phyloP scores from a whole-genome alignment of 2,888 invertebrate genomes.

The Hemithea aestivaria region DNA sequence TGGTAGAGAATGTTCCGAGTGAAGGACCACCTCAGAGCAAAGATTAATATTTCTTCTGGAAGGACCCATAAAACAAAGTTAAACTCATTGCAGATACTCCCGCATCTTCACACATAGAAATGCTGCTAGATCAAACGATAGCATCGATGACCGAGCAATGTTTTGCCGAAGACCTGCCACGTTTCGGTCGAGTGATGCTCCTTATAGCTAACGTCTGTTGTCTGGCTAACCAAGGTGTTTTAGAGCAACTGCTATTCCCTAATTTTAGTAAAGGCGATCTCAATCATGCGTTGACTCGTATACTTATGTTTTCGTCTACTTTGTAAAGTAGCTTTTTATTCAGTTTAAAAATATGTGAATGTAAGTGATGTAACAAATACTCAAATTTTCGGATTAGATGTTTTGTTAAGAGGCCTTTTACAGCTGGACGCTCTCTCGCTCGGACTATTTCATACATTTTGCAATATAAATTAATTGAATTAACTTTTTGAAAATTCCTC shows the following conservation, averaged over 20 bases:
- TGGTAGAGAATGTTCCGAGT: too few species aligned
- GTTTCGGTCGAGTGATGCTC: constrained; percentile 87
- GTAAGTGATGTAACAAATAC: too few species aligned
- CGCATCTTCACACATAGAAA: constrained; percentile 71
- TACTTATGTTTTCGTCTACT: constrained; percentile 47
- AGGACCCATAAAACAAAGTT: constrained; percentile 1
- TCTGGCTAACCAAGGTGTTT: constrained; percentile 44
- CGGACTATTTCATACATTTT: too few species aligned
- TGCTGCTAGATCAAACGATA: constrained; percentile 90
- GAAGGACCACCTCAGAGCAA: background rate
- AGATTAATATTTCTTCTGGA: background rate
- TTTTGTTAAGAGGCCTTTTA: too few species aligned
- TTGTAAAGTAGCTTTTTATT: constrained; percentile 5
- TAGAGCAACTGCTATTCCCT: constrained; percentile 87
- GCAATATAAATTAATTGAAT: too few species aligned
- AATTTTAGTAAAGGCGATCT: constrained; percentile 75
- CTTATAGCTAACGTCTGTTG: constrained; percentile 83
- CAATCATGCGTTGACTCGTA: constrained; percentile 48
- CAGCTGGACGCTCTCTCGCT: too few species aligned
- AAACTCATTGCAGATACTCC: constrained; percentile 42
- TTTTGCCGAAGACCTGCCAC: constrained; percentile 60
- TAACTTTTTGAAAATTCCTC: too few species aligned
- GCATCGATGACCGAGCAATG: constrained; percentile 87
- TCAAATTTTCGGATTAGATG: too few species aligned
- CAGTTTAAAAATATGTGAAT: constrained; percentile 25